These are phyloP conservation scores for Pheosia gnoma DNA, from an alignment of 2,888 invertebrate species.

Conservation along the genomic window DNA sequence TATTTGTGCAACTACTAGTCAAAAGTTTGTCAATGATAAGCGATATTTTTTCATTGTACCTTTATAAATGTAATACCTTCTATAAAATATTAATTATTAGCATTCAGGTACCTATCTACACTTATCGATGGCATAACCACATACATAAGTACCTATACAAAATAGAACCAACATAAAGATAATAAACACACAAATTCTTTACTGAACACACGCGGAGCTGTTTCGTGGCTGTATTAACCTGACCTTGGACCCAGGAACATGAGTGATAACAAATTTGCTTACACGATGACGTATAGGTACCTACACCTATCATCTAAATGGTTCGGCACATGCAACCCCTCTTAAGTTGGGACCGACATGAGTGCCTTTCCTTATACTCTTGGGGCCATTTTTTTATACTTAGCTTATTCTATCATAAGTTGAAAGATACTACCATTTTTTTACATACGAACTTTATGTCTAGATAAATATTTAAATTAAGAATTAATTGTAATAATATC, in stretches of 20 bases:
- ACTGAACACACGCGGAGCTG: not conserved
- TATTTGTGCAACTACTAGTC: too few relatives aligned
- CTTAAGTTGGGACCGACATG: conserved; percentile 24
- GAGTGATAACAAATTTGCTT: conserved; percentile 24
- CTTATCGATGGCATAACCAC: too few relatives aligned
- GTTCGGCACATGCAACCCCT: conserved; percentile 21
- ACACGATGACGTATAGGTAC: conserved; percentile 15
- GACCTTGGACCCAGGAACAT: conserved; percentile 37
- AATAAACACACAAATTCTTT: conserved; percentile 4
- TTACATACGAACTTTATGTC: too few relatives aligned
- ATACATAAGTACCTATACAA: too few relatives aligned
- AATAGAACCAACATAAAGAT: too few relatives aligned
- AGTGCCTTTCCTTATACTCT: conserved; percentile 28
- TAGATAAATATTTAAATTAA: too few relatives aligned
- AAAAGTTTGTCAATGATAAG: too few relatives aligned
- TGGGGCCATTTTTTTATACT: conserved; percentile 9
- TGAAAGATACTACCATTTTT: not conserved
- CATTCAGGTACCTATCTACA: too few relatives aligned
- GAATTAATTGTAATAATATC: too few relatives aligned
- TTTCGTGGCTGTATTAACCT: conserved; percentile 11
- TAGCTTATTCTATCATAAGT: not conserved
- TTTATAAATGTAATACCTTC: too few relatives aligned
- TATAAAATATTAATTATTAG: too few relatives aligned
- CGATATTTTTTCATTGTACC: too few relatives aligned
- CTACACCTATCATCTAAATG: conserved; percentile 8